phyloP scores from a whole-genome alignment of 2,888 invertebrate species.

The Beris morrisii region DNA sequence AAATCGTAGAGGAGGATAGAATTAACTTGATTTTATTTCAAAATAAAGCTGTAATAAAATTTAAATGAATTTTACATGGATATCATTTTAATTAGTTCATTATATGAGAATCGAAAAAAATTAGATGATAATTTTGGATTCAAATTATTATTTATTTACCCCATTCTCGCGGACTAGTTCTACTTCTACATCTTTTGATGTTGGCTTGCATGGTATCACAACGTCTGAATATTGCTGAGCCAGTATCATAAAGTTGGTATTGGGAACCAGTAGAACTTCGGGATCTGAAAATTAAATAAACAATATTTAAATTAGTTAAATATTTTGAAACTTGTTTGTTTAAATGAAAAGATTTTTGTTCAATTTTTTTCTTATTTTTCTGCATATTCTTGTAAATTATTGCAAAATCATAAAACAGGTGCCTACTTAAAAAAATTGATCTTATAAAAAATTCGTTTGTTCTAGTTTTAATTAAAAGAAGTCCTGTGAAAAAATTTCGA shows the following conservation, averaged over 20 bases:
- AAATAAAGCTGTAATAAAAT: not conserved
- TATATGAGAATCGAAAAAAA: no score
- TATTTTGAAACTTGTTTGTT: not conserved
- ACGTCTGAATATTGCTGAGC: conserved; percentile 54
- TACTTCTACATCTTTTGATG: conserved; percentile 62
- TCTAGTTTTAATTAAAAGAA: no score
- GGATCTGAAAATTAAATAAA: conserved; percentile 54
- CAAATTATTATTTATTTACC: conserved; percentile 45
- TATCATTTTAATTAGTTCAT: no score
- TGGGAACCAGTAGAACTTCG: conserved; percentile 55
- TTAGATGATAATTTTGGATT: no score
- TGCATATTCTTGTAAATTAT: no score
- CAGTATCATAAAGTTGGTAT: conserved; percentile 46
- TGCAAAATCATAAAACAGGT: no score
- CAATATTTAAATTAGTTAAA: conserved; percentile 28
- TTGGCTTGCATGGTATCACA: conserved; percentile 66
- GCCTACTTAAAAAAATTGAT: no score
- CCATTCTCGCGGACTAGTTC: conserved; percentile 52
- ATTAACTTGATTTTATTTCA: not conserved
- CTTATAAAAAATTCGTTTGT: no score
- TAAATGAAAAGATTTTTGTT: not conserved
- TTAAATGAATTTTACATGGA: no score
- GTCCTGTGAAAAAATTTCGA: no score
- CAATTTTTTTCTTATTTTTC: not conserved
- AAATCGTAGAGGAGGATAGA: no score